phyloP scores from a whole-genome alignment of 2,888 invertebrate genomes.

The Ganaspis brasiliensis region DNA sequence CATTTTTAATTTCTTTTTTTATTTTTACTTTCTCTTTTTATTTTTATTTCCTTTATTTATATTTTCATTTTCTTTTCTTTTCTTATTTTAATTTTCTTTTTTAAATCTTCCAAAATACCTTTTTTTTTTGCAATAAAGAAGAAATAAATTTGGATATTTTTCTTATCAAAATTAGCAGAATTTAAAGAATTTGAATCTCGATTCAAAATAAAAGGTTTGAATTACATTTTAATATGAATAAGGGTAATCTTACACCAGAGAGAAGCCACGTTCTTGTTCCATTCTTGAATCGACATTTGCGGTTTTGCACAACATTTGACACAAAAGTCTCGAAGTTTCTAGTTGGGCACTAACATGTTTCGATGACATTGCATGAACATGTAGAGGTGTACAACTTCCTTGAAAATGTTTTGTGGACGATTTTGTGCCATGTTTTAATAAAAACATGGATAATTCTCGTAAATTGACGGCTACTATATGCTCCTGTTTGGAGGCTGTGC shows the following conservation, averaged over 20 bases:
- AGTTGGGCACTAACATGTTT: slow-evolving; percentile 91
- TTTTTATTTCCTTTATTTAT: too few relatives aligned
- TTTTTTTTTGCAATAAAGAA: too few relatives aligned
- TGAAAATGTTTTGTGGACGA: slow-evolving; percentile 57
- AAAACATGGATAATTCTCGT: slow-evolving; percentile 92
- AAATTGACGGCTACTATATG: slow-evolving; percentile 93
- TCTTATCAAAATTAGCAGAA: not conserved
- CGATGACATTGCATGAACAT: slow-evolving; percentile 91
- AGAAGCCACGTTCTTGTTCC: slow-evolving; percentile 89
- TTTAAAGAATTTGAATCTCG: slow-evolving; percentile 51
- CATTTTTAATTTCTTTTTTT: too few relatives aligned
- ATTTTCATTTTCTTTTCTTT: too few relatives aligned
- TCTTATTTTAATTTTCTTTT: too few relatives aligned
- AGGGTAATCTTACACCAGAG: slow-evolving; percentile 85
- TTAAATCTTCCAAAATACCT: too few relatives aligned
- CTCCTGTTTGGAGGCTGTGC: slow-evolving; percentile 94
- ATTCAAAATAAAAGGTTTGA: not conserved
- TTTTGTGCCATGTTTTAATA: slow-evolving; percentile 85
- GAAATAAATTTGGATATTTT: not conserved
- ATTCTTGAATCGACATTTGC: slow-evolving; percentile 86
- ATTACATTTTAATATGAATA: slow-evolving; percentile 24
- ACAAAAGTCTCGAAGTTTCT: slow-evolving; percentile 89
- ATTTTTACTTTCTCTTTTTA: too few relatives aligned
- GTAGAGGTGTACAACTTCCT: slow-evolving; percentile 84
- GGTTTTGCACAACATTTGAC: slow-evolving; percentile 88